Evolutionary conservation across 2,888 invertebrate genomes (phyloP).

Genomic region (Pegoplata infirma): DNA sequence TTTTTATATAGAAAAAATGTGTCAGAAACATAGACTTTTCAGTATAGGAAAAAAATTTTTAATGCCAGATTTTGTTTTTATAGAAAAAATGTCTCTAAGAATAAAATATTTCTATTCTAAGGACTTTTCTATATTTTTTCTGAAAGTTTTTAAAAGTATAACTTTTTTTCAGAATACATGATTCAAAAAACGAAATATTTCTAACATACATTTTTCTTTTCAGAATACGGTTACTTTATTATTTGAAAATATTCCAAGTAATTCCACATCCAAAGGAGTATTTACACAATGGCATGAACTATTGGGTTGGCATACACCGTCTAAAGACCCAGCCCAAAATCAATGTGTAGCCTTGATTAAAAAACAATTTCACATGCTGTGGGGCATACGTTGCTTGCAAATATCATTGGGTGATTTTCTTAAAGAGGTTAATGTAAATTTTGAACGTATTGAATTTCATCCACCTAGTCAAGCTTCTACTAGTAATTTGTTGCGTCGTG

Average conservation of each 20-base stretch:
- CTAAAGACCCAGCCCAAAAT: constrained; percentile 77
- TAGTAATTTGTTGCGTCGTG: constrained; percentile 81
- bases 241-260: constrained; percentile 93
- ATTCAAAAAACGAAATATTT: too few relatives aligned
- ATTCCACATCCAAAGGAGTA: constrained; percentile 94
- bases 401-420: constrained; percentile 80
- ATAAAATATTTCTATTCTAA: too few relatives aligned
- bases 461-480: constrained; percentile 73
- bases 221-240: constrained; percentile 91
- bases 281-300: constrained; percentile 99
- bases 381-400: constrained; percentile 80
- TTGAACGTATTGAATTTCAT: constrained; percentile 76
- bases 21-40: too few relatives aligned
- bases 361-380: constrained; percentile 80
- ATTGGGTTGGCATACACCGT: constrained; percentile 95
- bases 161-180: too few relatives aligned
- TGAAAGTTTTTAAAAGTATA: too few relatives aligned
- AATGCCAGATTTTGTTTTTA: too few relatives aligned
- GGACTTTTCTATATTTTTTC: too few relatives aligned
- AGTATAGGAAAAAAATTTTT: too few relatives aligned
- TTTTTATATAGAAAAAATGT: too few relatives aligned
- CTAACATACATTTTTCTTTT: not conserved
- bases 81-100: too few relatives aligned
- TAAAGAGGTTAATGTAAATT: constrained; percentile 74
- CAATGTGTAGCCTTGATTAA: constrained; percentile 78